phyloP scores from a whole-genome alignment of 2,888 invertebrate genomes.

The Norana najaformis region DNA sequence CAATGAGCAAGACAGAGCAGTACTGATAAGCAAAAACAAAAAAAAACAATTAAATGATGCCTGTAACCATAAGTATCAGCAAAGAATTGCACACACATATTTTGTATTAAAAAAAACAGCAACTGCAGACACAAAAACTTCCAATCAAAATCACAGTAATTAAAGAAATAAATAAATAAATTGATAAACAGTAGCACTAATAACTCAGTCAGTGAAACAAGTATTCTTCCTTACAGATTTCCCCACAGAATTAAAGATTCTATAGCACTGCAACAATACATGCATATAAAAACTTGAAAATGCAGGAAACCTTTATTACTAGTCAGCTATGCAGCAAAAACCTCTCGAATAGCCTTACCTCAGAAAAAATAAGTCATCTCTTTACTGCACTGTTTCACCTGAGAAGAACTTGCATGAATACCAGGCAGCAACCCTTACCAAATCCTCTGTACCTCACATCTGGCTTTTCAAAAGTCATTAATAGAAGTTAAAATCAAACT shows the following conservation, averaged over 20 bases:
- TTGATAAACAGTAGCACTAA: neutral
- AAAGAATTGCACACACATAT: neutral
- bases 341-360: neutral
- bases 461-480: neutral
- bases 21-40: conserved; percentile 31
- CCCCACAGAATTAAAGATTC: neutral
- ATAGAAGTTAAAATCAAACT: neutral
- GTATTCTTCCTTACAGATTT: neutral
- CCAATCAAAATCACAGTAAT: neutral
- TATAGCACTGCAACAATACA: neutral
- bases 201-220: neutral
- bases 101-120: neutral
- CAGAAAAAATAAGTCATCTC: neutral
- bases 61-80: neutral
- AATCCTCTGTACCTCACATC: neutral
- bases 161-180: neutral
- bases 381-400: neutral
- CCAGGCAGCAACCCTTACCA: neutral
- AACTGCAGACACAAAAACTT: neutral
- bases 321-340: neutral
- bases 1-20: conserved; percentile 26
- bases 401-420: neutral
- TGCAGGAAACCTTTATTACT: neutral
- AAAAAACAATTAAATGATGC: neutral
- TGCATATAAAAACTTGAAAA: neutral